Percentiles rank a stretch among this genome's conserved stretches.
Evolutionary conservation across 2,797 vertebrate genomes (phyloP).

Genomic region (Limosa lapponica): DNA sequence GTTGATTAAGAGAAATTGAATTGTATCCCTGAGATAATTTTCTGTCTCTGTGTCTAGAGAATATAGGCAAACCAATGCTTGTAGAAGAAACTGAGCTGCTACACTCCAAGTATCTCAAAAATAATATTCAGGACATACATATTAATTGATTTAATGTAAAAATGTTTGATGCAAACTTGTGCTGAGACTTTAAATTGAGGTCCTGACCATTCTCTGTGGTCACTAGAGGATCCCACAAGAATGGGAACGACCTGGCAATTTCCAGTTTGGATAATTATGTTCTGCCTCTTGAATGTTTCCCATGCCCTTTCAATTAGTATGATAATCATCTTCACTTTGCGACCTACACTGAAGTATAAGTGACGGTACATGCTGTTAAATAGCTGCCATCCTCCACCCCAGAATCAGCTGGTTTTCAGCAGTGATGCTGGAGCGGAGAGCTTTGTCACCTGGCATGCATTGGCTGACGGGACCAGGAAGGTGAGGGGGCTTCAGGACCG

Average conservation of each 20-base stretch:
- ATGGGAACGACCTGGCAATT: slow-evolving; percentile 49
- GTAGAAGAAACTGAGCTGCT: background rate
- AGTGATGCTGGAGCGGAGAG: background rate
- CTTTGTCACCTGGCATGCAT: rapidly evolving
- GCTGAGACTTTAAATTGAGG: slow-evolving; percentile 60
- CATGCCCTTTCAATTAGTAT: slow-evolving; percentile 70
- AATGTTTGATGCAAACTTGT: slow-evolving; percentile 58
- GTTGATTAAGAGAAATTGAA: slow-evolving; percentile 72
- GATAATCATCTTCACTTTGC: slow-evolving; percentile 56
- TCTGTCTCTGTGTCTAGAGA: slow-evolving; percentile 37
- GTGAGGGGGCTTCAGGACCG: background rate
- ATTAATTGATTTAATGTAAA: slow-evolving; percentile 64
- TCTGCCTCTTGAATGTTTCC: slow-evolving; percentile 55
- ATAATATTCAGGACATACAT: slow-evolving; percentile 24
- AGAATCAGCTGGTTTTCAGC: background rate
- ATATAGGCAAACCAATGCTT: background rate
- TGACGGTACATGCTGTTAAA: background rate
- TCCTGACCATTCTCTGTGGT: slow-evolving; percentile 55
- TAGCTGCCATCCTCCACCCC: background rate
- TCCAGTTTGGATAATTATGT: slow-evolving; percentile 67
- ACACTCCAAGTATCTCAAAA: slow-evolving; percentile 22
- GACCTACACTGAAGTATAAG: slow-evolving; percentile 11
- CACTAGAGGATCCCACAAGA: slow-evolving; percentile 56
- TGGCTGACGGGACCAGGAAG: background rate
- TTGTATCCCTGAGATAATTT: slow-evolving; percentile 67